These are phyloP conservation scores for Petrocephalus schoutedeni DNA, from an alignment of 2,797 vertebrate genomes.

Conservation along the genomic window DNA sequence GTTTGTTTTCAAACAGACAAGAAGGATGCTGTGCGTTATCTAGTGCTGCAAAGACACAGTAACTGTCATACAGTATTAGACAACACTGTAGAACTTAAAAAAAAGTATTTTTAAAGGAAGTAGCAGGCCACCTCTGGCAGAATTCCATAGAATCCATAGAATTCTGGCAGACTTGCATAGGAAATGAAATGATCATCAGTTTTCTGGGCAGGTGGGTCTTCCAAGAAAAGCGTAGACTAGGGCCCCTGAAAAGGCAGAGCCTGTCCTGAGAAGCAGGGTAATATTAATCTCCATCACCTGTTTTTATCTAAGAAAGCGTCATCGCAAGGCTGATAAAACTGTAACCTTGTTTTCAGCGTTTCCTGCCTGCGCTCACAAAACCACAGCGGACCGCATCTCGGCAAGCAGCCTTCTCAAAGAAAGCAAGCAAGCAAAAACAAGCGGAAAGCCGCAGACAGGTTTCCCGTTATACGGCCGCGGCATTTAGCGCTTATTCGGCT, in stretches of 20 bases:
- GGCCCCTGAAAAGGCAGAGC: background rate
- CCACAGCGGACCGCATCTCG: background rate
- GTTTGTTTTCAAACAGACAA: constrained; percentile 25
- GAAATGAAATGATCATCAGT: background rate
- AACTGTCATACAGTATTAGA: background rate
- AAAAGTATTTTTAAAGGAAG: background rate
- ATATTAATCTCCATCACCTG: background rate
- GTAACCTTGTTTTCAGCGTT: background rate
- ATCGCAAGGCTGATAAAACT: background rate
- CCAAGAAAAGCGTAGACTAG: background rate
- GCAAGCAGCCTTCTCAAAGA: background rate
- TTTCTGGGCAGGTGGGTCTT: background rate
- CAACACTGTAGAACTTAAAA: background rate
- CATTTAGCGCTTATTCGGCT: background rate
- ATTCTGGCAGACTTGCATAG: background rate
- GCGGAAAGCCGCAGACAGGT: background rate
- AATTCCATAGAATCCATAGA: background rate
- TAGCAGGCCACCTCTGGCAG: background rate
- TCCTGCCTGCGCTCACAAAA: background rate
- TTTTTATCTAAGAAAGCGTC: background rate
- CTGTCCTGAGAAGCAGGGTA: background rate
- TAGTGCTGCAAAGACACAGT: background rate
- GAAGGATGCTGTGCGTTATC: background rate
- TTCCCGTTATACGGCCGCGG: background rate
- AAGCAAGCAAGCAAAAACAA: background rate